Evolutionary conservation across 2,888 invertebrate genomes (phyloP), one percentile per base, ranked within the genome.

Genomic region (Mimumesa dahlbomi): DNA sequence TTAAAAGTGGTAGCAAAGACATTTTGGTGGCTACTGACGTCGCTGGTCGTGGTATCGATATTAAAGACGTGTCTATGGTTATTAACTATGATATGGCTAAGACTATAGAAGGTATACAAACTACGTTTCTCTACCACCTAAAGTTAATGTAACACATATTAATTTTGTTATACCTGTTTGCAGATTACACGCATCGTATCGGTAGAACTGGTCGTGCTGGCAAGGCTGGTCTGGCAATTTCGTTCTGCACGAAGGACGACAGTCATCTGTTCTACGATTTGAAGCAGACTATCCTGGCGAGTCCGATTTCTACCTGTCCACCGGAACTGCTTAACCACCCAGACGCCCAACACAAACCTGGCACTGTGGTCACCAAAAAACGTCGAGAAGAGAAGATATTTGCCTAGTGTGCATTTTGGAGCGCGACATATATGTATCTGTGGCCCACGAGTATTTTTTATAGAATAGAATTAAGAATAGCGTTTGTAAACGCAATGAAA

Each of bases 41-140:
- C 0, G 99, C 99, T 79, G 99, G 99, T 81, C 95, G 99, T 93
- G 99, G 99, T 96, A 99, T 99, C 80, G 99, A 99, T 88, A 99
- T 99, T 88, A 99, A 99, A 89, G 99, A 99, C 89, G 99, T 99
- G 1, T 98, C 98, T 5, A 93, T 99, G 90, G 99, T 99, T 73
- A 97, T 99, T 83, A 99, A 99, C 90, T 99, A 99, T 85, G 99
- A 99, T 88, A 99, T 99, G 99, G 98, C 99, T 0, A 99, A 99
- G 90, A 94, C 95, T 14, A 99, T 99, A 85, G 99, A 99, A 92
- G 94, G 94, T 93, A 88, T 81, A 9, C 11, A 34, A 34, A 34
- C n/a, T 9, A 1, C 34, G 1, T 29, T 9, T 9, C 9, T 29
- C 13, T 36, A 4, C 2, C n/a, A 2, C 1, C n/a, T 16, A 40